Conservation (phyloP, 1,140 invertebrate genomes). For the Drosophila trapezifrons region DNA sequence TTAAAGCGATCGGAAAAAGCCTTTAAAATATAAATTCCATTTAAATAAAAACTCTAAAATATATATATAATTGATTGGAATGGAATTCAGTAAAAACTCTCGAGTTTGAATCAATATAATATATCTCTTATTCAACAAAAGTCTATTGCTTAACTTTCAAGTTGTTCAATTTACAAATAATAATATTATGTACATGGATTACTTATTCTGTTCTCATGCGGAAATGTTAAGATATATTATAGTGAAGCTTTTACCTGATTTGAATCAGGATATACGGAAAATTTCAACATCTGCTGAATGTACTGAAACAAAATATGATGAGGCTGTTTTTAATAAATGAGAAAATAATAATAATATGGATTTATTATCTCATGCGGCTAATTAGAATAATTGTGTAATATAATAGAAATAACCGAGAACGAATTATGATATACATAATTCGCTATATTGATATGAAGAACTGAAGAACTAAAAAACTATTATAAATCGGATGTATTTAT, state of each 20-base stretch:
- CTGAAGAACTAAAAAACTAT: not conserved
- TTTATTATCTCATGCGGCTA: not conserved
- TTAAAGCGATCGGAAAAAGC: no score
- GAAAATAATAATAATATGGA: not conserved
- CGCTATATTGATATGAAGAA: no score
- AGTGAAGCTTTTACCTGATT: constrained; percentile 9
- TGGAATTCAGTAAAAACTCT: no score
- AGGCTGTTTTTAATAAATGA: constrained; percentile 3
- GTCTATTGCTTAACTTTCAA: no score
- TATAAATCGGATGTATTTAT: not conserved
- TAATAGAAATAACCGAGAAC: not conserved
- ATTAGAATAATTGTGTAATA: not conserved
- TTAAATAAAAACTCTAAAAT: no score
- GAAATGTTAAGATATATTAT: not conserved
- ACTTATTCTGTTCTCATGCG: not conserved
- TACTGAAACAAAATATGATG: constrained; percentile 13
- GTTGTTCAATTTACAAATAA: no score
- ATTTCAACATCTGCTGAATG: constrained; percentile 13
- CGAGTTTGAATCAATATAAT: no score
- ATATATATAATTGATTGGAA: no score
- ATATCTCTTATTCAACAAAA: no score
- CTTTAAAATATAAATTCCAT: no score
- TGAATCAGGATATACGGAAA: constrained; percentile 16
- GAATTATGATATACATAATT: not conserved
- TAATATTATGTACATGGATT: no score